These are phyloP conservation scores for Apocheima hispidaria DNA, from an alignment of 2,888 invertebrate species.

Conservation along the genomic window DNA sequence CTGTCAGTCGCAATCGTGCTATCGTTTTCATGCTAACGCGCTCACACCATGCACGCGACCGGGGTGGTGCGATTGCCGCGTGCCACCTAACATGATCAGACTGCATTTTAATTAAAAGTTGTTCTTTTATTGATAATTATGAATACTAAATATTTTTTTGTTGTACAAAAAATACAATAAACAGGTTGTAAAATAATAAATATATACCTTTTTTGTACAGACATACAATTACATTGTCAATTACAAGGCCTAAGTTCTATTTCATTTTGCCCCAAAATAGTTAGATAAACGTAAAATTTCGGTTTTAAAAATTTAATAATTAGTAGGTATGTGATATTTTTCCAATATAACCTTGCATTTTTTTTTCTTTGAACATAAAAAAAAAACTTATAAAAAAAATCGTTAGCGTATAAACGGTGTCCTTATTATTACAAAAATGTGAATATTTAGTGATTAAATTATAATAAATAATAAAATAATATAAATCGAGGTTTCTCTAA, in stretches of 20 bases:
- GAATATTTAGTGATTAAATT: conserved; percentile 25
- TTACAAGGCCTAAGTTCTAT: conserved; percentile 18
- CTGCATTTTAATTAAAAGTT: background rate
- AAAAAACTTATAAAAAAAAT: conserved; percentile 40
- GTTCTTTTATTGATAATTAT: background rate
- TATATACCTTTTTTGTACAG: background rate
- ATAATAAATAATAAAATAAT: conserved; percentile 10
- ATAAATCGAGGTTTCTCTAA: background rate
- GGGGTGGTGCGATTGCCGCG: background rate
- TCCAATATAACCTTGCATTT: conserved; percentile 41
- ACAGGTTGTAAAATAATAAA: background rate
- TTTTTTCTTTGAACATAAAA: conserved; percentile 37
- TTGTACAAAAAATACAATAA: background rate
- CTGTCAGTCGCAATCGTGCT: background rate
- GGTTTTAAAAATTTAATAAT: conserved; percentile 28
- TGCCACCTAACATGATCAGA: background rate
- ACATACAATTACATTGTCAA: background rate
- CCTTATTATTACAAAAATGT: conserved; percentile 27
- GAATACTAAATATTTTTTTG: background rate
- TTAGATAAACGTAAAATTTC: conserved; percentile 13
- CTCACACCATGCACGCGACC: no score
- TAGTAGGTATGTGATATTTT: conserved; percentile 46
- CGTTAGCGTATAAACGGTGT: conserved; percentile 31
- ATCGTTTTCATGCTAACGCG: background rate
- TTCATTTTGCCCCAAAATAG: conserved; percentile 15